These are phyloP conservation scores for Anolis sagrei DNA, from an alignment of 2,113 vertebrate genomes.

Conservation along the genomic window DNA sequence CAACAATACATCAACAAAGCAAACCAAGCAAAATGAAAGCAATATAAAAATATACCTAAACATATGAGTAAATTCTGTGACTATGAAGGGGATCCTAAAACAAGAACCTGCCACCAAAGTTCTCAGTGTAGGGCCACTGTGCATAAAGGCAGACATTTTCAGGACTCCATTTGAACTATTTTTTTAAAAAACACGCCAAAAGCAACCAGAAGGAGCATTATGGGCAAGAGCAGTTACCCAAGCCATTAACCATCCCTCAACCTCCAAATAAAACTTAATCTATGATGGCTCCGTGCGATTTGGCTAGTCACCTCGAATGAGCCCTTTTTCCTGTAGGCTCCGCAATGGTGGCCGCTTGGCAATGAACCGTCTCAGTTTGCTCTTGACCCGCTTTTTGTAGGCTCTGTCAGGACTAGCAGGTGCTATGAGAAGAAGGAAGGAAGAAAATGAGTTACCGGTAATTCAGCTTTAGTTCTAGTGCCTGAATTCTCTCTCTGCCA, in stretches of 20 bases:
- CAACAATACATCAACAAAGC: too few relatives aligned
- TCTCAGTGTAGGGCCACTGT: not conserved
- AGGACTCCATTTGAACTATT: not conserved
- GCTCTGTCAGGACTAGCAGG: constrained; percentile 68
- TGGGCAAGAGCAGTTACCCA: not conserved
- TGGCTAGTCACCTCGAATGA: constrained; percentile 86
- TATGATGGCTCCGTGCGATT: too few relatives aligned
- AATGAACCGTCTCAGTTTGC: constrained; percentile 87
- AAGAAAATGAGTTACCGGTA: constrained; percentile 66
- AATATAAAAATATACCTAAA: too few relatives aligned
- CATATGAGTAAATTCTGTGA: not conserved
- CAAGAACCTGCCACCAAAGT: not conserved
- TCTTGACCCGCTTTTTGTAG: constrained; percentile 86
- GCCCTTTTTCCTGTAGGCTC: constrained; percentile 90
- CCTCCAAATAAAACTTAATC: not conserved
- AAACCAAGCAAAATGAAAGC: too few relatives aligned
- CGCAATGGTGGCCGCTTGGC: constrained; percentile 87
- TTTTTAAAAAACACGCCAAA: not conserved
- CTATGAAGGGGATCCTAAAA: not conserved
- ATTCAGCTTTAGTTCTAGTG: not conserved
- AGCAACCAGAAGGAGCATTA: too few relatives aligned
- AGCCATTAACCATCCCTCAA: not conserved
- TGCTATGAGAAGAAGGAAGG: constrained; percentile 62
- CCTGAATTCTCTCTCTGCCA: too few relatives aligned
- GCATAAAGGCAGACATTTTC: not conserved